Evolutionary conservation across 2,113 vertebrate genomes (phyloP).

Genomic region (Girardinichthys multiradiatus): DNA sequence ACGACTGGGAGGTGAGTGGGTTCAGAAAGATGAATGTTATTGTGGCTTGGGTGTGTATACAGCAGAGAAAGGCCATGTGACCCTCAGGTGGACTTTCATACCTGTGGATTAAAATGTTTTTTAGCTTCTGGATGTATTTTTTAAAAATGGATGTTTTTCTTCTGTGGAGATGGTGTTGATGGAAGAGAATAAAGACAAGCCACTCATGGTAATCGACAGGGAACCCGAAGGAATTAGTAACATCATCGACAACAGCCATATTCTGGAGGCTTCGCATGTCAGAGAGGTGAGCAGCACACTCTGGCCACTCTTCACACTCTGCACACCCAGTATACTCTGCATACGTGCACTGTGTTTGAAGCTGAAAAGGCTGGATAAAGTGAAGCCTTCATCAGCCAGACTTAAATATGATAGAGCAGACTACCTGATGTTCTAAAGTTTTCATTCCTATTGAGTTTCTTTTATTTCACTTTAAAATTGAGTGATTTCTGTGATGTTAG

Average conservation of each 20-base stretch:
- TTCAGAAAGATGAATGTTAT: background rate
- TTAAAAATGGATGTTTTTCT: background rate
- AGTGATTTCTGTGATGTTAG: too few species aligned
- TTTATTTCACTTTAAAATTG: background rate
- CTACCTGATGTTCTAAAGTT: background rate
- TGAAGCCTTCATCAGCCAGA: background rate
- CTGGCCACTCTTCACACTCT: background rate
- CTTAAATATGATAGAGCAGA: too few species aligned
- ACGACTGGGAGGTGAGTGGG: slow-evolving; percentile 82
- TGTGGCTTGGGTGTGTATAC: background rate
- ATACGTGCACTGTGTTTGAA: background rate
- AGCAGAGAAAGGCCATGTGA: background rate
- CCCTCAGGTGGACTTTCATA: background rate
- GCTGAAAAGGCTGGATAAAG: background rate
- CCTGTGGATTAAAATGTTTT: background rate
- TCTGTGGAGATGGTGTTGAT: slow-evolving; percentile 78
- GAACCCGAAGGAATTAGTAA: slow-evolving; percentile 75
- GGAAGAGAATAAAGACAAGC: slow-evolving; percentile 72
- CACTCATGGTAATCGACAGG: slow-evolving; percentile 53
- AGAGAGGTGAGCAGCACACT: slow-evolving; percentile 67
- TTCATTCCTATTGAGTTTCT: background rate
- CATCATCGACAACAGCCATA: slow-evolving; percentile 73
- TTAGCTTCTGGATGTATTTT: background rate
- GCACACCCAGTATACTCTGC: background rate
- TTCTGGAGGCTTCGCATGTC: slow-evolving; percentile 75